Conservation (phyloP, 1,140 invertebrate species). For the Antheraea mylitta region DNA sequence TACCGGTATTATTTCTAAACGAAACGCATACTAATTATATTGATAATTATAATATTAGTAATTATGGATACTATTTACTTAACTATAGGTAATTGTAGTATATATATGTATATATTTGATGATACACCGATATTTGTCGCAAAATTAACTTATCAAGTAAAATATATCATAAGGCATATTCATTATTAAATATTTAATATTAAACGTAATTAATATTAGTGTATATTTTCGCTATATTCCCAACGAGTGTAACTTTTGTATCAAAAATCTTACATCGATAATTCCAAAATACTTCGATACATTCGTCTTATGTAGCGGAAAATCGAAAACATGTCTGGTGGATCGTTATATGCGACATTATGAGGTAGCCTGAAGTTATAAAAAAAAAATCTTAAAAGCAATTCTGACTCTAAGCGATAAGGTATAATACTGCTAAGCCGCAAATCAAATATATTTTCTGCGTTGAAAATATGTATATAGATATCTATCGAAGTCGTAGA, state of each 20-base stretch:
- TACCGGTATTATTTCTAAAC: neutral
- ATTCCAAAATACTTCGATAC: neutral
- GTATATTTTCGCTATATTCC: conserved; percentile 36
- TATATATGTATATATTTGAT: neutral
- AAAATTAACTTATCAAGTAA: conserved; percentile 31
- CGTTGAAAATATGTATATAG: neutral
- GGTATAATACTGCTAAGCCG: conserved; percentile 67
- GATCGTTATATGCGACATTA: conserved; percentile 49
- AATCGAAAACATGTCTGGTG: neutral
- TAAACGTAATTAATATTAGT: conserved; percentile 21
- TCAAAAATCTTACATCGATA: neutral
- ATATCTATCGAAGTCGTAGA: conserved; percentile 6
- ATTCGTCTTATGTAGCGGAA: neutral
- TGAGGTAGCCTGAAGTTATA: conserved; percentile 66
- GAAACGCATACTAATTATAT: neutral
- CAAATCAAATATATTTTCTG: conserved; percentile 22
- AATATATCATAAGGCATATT: conserved; percentile 35
- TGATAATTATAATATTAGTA: too few relatives aligned
- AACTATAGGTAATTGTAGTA: conserved; percentile 1
- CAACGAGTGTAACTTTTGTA: conserved; percentile 24
- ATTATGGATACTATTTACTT: neutral
- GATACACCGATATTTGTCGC: conserved; percentile 14
- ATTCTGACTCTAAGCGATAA: conserved; percentile 36
- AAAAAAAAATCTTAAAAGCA: conserved; percentile 42
- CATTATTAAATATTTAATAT: conserved; percentile 20